A percentile compares a stretch with the other conserved stretches of the same genome.
Conservation (phyloP, 2,113 vertebrate genomes). For the Lethenteron camtschaticum region DNA sequence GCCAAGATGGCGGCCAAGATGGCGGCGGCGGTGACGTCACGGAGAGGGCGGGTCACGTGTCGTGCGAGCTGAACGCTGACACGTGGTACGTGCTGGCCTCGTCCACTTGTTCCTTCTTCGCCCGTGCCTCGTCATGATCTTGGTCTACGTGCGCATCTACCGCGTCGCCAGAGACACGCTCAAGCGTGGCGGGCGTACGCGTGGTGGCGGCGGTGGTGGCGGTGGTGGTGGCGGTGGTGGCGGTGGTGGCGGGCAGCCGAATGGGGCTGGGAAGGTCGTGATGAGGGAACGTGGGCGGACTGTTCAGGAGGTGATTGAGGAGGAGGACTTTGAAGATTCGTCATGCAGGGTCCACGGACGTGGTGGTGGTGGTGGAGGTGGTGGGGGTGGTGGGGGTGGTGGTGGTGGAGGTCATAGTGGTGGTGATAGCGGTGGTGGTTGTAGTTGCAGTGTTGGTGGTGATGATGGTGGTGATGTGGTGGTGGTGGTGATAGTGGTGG, state of each 20-base stretch:
- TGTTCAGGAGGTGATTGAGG: slow-evolving; percentile 15
- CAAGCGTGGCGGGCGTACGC: slow-evolving; percentile 13
- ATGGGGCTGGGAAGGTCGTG: slow-evolving; percentile 26
- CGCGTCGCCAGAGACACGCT: slow-evolving; percentile 78
- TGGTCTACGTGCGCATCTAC: slow-evolving; percentile 86
- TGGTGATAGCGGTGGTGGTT: too few species aligned
- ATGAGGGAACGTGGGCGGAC: slow-evolving; percentile 23
- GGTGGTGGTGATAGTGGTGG: too few species aligned
- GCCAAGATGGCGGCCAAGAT: too few species aligned
- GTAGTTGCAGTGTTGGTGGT: too few species aligned
- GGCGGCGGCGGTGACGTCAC: too few species aligned
- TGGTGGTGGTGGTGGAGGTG: too few species aligned
- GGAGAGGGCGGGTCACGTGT: neutral
- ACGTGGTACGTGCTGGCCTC: slow-evolving; percentile 95
- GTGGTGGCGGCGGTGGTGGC: slow-evolving; percentile 20
- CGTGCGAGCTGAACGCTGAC: slow-evolving; percentile 66
- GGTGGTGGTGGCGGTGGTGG: neutral
- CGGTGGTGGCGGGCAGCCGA: slow-evolving; percentile 13
- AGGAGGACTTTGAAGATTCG: too few species aligned
- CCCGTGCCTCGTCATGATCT: slow-evolving; percentile 79
- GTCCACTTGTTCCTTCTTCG: slow-evolving; percentile 78
- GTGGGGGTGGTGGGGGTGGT: too few species aligned
- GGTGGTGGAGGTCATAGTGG: too few species aligned
- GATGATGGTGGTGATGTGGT: too few species aligned
- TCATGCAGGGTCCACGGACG: too few species aligned